Percentiles rank a stretch among this genome's conserved stretches.
Evolutionary conservation across 1,140 invertebrate genomes (phyloP).

Genomic region (Coptotermes formosanus): DNA sequence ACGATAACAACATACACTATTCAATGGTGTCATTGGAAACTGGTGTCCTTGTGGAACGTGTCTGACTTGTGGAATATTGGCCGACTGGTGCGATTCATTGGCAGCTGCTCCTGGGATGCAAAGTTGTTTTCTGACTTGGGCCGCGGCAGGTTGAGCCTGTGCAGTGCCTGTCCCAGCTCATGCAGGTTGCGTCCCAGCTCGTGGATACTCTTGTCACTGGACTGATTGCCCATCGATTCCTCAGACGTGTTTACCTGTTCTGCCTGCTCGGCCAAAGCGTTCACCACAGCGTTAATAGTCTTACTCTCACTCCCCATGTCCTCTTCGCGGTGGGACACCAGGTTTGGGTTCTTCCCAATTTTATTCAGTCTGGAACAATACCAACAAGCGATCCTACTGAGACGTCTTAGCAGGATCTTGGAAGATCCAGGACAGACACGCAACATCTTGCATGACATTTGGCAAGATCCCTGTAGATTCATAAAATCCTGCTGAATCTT

Average conservation of each 20-base stretch:
- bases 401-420: constrained; percentile 10
- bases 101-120: constrained; percentile 57
- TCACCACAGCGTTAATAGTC: constrained; percentile 87
- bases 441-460: neutral
- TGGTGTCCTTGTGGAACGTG: constrained; percentile 64
- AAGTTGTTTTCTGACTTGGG: constrained; percentile 84
- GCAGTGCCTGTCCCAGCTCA: constrained; percentile 61
- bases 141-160: constrained; percentile 63
- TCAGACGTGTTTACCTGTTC: constrained; percentile 76
- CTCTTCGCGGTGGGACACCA: constrained; percentile 89
- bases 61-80: constrained; percentile 77
- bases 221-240: constrained; percentile 60
- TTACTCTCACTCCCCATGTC: constrained; percentile 84
- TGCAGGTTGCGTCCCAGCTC: constrained; percentile 43
- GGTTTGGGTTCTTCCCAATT: constrained; percentile 97
- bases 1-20: constrained; percentile 6
- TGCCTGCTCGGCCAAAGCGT: constrained; percentile 83
- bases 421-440: constrained; percentile 16
- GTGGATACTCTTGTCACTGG: constrained; percentile 35
- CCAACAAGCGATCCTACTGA: constrained; percentile 7
- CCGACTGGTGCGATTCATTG: constrained; percentile 44
- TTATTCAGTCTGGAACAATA: constrained; percentile 78
- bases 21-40: constrained; percentile 66
- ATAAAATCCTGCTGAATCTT: neutral
- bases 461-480: neutral